phyloP scores from a whole-genome alignment of 2,888 invertebrate genomes.

The Stenichneumon culpator region DNA sequence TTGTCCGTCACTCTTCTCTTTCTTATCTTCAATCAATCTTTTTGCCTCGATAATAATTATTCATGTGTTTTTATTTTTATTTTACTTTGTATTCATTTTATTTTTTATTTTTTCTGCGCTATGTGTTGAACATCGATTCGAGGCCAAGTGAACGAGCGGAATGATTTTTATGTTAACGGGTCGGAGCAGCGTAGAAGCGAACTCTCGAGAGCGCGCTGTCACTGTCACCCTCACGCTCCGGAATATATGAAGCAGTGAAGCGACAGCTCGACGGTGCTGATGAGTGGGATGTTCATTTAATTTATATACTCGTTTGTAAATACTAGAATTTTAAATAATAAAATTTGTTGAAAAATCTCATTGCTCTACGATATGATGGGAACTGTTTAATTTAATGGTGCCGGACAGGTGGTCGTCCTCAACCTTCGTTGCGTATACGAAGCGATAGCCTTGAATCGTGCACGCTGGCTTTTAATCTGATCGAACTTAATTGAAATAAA shows the following conservation, averaged over 20 bases:
- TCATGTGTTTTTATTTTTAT: constrained; percentile 41
- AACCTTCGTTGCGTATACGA: neutral
- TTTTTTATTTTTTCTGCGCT: constrained; percentile 39
- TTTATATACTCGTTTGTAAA: constrained; percentile 83
- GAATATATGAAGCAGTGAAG: constrained; percentile 26
- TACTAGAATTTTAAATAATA: constrained; percentile 83
- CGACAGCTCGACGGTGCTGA: constrained; percentile 76
- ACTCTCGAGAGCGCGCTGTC: constrained; percentile 53
- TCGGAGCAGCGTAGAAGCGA: constrained; percentile 31
- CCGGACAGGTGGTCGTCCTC: neutral
- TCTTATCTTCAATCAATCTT: constrained; percentile 55
- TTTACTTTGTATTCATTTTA: constrained; percentile 26
- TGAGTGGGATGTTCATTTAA: constrained; percentile 80
- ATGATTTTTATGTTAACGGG: constrained; percentile 34
- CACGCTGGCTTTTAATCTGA: neutral
- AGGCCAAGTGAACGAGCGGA: constrained; percentile 28
- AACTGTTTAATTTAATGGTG: neutral
- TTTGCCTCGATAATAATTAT: constrained; percentile 36
- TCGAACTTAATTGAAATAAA: neutral
- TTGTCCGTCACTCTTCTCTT: constrained; percentile 11
- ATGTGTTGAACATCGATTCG: constrained; percentile 62
- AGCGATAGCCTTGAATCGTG: neutral
- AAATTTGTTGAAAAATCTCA: constrained; percentile 76
- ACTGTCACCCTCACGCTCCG: neutral
- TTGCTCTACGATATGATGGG: neutral